Evolutionary conservation across 1,140 invertebrate species (phyloP), one percentile per base, ranked within the genome.

Genomic region (Helicorthomorpha holstii): DNA sequence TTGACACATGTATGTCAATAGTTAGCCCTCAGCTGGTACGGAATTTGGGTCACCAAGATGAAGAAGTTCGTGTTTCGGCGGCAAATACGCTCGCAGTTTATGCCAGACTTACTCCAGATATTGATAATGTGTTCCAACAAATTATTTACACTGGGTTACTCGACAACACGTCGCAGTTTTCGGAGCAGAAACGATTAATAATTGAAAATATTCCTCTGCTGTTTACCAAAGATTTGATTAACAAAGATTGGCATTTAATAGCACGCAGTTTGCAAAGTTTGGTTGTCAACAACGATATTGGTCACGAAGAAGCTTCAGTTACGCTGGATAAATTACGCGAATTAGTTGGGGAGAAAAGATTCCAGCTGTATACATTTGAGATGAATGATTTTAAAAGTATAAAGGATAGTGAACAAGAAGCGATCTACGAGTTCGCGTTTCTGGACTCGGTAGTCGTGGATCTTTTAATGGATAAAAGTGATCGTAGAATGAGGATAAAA

Each of bases 401-500:
- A 26, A 27, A 34, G 12, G 7, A 7, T 24, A 23, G 27, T 4
- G 25, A 49, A 21, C 12, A 49, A 24, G 48, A 27, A 24, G 48
- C 41, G 3, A 19, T 45, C 7, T 12, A 45, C 19, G 50, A 51
- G 45, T 52, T 48, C 26, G 25, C 45, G 3, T 49, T 52, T 41
- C 22, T 52, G 2, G 22, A 22, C 34, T 2, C 4, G 2, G 12
- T 2, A 3, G 51, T 52, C 19, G 47, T 52, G 16, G 19, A 19
- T 2, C 49, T 26, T 22, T 25, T 52, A 22, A 52, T n/a, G 10
- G 29, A 52, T 42, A n/a, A 74, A 69, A 66, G 77, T 48, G 73
- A 79, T 54, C 75, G 75, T 73, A 69, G 73, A 41, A 69, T 70
- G 22, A 67, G 76, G 34, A 66, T 75, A 16, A 69, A 75, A 52